phyloP scores from a whole-genome alignment of 2,113 vertebrate genomes.

The Malurus cyaneus region DNA sequence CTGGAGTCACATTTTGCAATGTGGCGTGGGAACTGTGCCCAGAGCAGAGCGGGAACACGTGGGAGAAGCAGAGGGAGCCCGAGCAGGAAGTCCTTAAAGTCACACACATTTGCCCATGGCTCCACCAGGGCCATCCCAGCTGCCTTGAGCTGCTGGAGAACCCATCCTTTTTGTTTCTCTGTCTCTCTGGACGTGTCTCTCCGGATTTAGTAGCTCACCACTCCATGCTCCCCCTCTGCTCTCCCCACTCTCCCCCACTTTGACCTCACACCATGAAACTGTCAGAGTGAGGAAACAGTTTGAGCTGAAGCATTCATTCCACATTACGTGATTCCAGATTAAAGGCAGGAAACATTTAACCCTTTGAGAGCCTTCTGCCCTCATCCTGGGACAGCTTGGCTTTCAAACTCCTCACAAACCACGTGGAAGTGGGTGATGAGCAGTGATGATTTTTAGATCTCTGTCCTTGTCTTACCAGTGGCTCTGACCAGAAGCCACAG shows the following conservation, averaged over 20 bases:
- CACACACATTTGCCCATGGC: neutral
- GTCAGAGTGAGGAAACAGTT: conserved; percentile 30
- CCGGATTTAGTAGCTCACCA: neutral
- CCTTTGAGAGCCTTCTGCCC: neutral
- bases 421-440: neutral
- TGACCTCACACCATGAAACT: conserved; percentile 46
- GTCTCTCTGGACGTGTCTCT: neutral
- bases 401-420: neutral
- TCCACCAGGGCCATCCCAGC: neutral
- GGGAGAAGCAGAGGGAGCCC: neutral
- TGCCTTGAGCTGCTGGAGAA: neutral
- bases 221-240: neutral
- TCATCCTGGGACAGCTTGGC: neutral
- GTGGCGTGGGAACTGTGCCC: conserved; percentile 52
- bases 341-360: conserved; percentile 52
- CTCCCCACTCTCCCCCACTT: conserved; percentile 13
- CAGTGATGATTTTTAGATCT: neutral
- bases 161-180: neutral
- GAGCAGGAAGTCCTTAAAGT: conserved; percentile 11
- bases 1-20: neutral
- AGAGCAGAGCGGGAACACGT: neutral
- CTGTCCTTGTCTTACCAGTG: neutral
- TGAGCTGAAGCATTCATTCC: conserved; percentile 59
- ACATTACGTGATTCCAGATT: conserved; percentile 45
- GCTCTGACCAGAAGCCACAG: neutral